Evolutionary conservation across 2,797 vertebrate species (phyloP).

Genomic region (Smutsia gigantea): DNA sequence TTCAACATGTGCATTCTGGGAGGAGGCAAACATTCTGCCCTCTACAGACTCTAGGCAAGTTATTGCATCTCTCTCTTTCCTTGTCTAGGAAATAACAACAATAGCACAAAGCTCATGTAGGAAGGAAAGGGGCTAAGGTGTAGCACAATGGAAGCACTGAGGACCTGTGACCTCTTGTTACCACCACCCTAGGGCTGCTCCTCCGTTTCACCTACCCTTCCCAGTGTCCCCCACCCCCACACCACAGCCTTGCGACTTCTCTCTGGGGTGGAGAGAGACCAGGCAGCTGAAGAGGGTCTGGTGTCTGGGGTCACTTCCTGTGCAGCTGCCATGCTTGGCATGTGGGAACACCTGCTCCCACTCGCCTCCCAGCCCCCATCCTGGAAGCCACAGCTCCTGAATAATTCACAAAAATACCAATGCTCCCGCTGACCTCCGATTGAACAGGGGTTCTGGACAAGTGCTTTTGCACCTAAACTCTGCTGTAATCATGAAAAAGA

Average conservation of each 20-base stretch:
- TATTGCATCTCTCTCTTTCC: neutral
- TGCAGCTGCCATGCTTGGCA: slow-evolving; percentile 48
- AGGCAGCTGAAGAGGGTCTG: slow-evolving; percentile 9
- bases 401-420: neutral
- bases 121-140: neutral
- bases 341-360: slow-evolving; percentile 48
- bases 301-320: slow-evolving; percentile 48
- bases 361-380: neutral
- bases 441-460: neutral
- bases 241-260: neutral
- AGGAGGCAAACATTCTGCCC: neutral
- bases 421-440: neutral
- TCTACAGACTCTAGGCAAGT: neutral
- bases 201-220: neutral
- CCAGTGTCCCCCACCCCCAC: neutral
- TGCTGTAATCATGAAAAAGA: neutral
- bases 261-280: neutral
- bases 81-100: neutral
- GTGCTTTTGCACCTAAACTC: neutral
- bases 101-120: neutral
- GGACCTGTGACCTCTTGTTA: neutral
- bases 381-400: neutral
- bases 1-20: neutral
- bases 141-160: neutral
- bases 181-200: neutral